These are phyloP conservation scores for Collichthys lucidus DNA, from an alignment of 2,113 vertebrate genomes.

Conservation along the genomic window DNA sequence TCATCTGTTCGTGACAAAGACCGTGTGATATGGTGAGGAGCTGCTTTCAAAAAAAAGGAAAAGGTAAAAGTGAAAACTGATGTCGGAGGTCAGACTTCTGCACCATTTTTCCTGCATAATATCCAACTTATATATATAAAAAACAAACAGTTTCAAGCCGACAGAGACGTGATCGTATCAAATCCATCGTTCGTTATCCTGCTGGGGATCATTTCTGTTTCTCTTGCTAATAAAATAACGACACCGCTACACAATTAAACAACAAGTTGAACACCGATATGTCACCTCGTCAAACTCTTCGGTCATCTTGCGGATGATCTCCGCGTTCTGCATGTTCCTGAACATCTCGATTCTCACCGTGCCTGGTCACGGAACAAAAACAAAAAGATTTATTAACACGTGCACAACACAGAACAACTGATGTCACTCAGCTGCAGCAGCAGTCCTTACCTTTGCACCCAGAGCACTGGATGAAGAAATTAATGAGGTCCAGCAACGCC, in stretches of 20 bases:
- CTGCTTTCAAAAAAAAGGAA: neutral
- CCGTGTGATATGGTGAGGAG: neutral
- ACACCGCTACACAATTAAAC: too few species aligned
- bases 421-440: too few species aligned
- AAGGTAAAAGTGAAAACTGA: neutral
- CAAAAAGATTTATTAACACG: neutral
- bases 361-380: slow-evolving; percentile 82
- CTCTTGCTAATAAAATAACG: neutral
- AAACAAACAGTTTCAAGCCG: neutral
- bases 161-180: neutral
- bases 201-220: neutral
- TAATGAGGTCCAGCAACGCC: too few species aligned
- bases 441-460: too few species aligned
- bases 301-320: slow-evolving; percentile 99
- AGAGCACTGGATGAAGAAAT: too few species aligned
- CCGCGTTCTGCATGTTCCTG: slow-evolving; percentile 99
- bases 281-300: slow-evolving; percentile 99
- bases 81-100: neutral
- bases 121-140: neutral
- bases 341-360: slow-evolving; percentile 99
- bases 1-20: neutral
- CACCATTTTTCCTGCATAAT: too few species aligned
- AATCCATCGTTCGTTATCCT: neutral
- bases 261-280: neutral
- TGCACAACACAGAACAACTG: too few species aligned